phyloP scores from a whole-genome alignment of 1,140 invertebrate species.

The Zelostemma sp. region DNA sequence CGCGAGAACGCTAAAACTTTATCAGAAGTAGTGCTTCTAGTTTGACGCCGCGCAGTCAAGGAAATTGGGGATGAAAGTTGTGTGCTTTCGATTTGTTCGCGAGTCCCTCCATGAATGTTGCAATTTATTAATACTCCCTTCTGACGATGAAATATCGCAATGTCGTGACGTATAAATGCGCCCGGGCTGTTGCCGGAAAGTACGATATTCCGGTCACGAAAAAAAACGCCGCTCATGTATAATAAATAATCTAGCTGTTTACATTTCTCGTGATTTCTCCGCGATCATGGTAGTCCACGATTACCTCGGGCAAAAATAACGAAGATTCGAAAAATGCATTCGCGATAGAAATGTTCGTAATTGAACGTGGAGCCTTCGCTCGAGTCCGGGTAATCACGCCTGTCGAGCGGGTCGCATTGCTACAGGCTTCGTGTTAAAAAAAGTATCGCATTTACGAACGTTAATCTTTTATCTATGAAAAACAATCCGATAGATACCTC shows the following conservation, averaged over 20 bases:
- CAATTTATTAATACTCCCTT: conserved; percentile 34
- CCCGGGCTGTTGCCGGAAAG: conserved; percentile 1
- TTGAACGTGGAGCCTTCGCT: too few relatives aligned
- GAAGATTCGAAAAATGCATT: background rate
- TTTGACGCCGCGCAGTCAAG: background rate
- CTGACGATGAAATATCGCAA: conserved; percentile 33
- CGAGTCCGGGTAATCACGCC: too few relatives aligned
- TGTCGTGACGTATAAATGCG: conserved; percentile 21
- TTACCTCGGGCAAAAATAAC: background rate
- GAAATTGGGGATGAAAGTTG: conserved; percentile 8
- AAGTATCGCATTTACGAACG: too few relatives aligned
- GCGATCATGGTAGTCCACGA: background rate
- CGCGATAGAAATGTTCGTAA: background rate
- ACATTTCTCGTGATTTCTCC: background rate
- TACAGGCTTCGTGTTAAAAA: conserved; percentile 17
- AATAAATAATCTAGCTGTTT: background rate
- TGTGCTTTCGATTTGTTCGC: conserved; percentile 26
- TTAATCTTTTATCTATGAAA: too few relatives aligned
- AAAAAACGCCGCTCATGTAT: conserved; percentile 1
- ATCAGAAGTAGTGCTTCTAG: background rate
- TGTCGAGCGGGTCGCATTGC: conserved; percentile 16
- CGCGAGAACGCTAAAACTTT: background rate
- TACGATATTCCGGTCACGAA: conserved; percentile 10
- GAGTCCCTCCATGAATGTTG: conserved; percentile 8
- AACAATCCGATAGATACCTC: too few relatives aligned